A percentile compares a stretch with the other conserved stretches of the same genome.
phyloP scores from a whole-genome alignment of 2,888 invertebrate genomes.

The Branchipolynoe longqiensis region DNA sequence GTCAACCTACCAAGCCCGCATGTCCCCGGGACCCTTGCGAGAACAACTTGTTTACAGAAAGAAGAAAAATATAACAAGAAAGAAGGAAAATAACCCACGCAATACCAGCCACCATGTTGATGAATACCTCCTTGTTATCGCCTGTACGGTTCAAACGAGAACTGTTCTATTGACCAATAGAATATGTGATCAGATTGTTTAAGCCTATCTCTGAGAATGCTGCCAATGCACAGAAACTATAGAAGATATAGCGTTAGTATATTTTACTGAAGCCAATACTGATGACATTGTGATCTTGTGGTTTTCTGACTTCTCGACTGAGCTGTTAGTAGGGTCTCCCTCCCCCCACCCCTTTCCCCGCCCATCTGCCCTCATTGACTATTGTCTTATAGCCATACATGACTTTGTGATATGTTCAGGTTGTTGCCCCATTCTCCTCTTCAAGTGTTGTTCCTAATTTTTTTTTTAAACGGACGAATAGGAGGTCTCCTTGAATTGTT shows the following conservation, averaged over 20 bases:
- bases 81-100: too few relatives aligned
- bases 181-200: conserved; percentile 1
- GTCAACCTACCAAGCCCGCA: too few relatives aligned
- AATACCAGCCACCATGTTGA: too few relatives aligned
- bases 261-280: neutral
- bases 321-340: neutral
- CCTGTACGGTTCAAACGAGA: too few relatives aligned
- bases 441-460: conserved; percentile 24
- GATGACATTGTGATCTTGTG: neutral
- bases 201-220: conserved; percentile 35
- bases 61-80: too few relatives aligned
- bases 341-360: neutral
- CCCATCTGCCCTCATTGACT: neutral
- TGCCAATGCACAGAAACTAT: conserved; percentile 21
- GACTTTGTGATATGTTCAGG: conserved; percentile 21
- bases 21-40: too few relatives aligned
- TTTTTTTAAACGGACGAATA: too few relatives aligned
- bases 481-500: neutral
- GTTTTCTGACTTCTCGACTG: neutral
- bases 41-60: too few relatives aligned
- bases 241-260: neutral
- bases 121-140: too few relatives aligned
- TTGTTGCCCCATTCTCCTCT: conserved; percentile 15
- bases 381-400: neutral
- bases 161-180: conserved; percentile 43